phyloP scores from a whole-genome alignment of 2,888 invertebrate species.

The Charanyca ferruginea region DNA sequence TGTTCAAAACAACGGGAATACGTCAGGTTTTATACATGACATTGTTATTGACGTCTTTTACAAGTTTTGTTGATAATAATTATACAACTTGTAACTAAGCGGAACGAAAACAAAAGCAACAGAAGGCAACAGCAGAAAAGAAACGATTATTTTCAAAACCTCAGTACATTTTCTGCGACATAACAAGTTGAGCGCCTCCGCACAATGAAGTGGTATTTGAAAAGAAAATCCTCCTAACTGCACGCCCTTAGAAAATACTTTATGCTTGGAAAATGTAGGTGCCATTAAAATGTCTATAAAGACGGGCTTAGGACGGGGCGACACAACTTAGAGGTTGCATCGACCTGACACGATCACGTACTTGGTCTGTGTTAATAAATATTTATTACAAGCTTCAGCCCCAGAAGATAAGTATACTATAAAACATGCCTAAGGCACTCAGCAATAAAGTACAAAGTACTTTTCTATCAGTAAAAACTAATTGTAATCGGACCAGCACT shows the following conservation, averaged over 20 bases:
- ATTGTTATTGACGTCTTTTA: too few species aligned
- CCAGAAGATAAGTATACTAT: too few species aligned
- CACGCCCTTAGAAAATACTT: constrained; percentile 40
- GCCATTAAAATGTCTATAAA: constrained; percentile 45
- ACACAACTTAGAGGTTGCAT: constrained; percentile 9
- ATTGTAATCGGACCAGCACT: too few species aligned
- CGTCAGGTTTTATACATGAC: too few species aligned
- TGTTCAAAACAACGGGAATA: too few species aligned
- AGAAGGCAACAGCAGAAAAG: constrained; percentile 8
- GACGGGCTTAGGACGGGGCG: constrained; percentile 2
- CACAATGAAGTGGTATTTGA: constrained; percentile 43
- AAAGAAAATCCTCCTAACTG: constrained; percentile 39
- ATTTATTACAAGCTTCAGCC: too few species aligned
- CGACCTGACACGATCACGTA: not conserved
- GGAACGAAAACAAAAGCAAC: constrained; percentile 12
- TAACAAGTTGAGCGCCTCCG: constrained; percentile 41
- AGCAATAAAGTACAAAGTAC: too few species aligned
- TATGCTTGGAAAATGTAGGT: constrained; percentile 26
- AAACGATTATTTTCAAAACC: constrained; percentile 9
- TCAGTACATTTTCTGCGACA: constrained; percentile 11
- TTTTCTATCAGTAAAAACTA: too few species aligned
- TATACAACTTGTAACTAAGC: too few species aligned
- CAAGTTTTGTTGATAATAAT: too few species aligned
- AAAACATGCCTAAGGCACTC: too few species aligned
- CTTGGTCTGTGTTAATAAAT: not conserved